These are phyloP conservation scores for Cephus sareptanus DNA, from an alignment of 2,888 invertebrate genomes.

Conservation along the genomic window DNA sequence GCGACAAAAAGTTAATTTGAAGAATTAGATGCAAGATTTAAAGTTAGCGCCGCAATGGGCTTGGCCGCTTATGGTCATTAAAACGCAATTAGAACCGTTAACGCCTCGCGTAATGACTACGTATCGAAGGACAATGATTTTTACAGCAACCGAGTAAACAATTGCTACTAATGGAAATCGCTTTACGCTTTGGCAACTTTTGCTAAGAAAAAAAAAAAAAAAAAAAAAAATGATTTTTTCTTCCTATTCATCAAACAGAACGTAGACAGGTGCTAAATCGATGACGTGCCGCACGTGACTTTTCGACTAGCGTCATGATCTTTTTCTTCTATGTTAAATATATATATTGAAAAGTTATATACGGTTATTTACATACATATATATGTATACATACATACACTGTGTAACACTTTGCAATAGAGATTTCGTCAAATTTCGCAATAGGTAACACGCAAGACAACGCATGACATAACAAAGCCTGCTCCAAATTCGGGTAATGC, in stretches of 20 bases:
- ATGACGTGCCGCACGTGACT: slow-evolving; percentile 4
- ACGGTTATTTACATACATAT: background rate
- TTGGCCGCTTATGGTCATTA: background rate
- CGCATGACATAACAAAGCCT: background rate
- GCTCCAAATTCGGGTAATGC: background rate
- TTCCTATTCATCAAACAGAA: slow-evolving; percentile 13
- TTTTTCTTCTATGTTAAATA: background rate
- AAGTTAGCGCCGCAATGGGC: background rate
- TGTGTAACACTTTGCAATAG: background rate
- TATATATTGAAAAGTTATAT: too few species aligned
- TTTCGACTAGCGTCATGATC: background rate
- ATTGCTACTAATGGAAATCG: background rate
- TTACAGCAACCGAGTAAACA: background rate
- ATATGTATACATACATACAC: background rate
- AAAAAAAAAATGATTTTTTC: background rate
- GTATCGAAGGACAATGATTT: background rate
- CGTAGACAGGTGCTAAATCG: slow-evolving; percentile 5
- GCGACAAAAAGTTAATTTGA: background rate
- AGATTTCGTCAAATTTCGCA: background rate
- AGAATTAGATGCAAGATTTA: background rate
- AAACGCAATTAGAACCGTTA: background rate
- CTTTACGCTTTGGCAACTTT: slow-evolving; percentile 2
- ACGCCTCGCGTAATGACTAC: background rate
- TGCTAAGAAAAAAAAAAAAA: background rate
- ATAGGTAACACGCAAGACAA: background rate